Evolutionary conservation across 2,888 invertebrate genomes (phyloP), one percentile per base, ranked within the genome.

Genomic region (Ophion obscuratus): DNA sequence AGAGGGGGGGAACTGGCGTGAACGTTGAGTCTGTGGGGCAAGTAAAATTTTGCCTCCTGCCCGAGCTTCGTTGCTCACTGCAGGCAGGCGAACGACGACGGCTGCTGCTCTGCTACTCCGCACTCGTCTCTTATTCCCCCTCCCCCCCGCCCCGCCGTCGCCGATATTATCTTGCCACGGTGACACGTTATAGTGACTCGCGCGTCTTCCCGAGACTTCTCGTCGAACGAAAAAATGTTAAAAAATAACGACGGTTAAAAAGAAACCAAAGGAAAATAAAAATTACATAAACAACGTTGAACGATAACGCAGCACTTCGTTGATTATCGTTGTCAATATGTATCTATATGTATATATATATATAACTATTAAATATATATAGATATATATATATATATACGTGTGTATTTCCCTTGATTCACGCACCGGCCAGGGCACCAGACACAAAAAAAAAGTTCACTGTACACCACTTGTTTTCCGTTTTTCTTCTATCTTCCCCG

Each of bases 141-240:
- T 9, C 66, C 73, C 53, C 62, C 73, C 64, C 57, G 40, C 68
- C 78, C 77, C 77, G 1, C 57, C 57, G 67, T 78, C 78, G 6
- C 40, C 92, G 90, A 92, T 92, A 93, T 93, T 93, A 93, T 92
- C 88, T 88, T 85, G 88, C 86, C 88, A 88, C 88, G 86, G 88
- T 85, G 78, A 86, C 84, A 79, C 81, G 81, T 74, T 81, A 59
- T 31, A 66, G 67, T 20, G 44, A 66, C 66, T 73, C 66, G 24
- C 47, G 47, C 62, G 47, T n/a, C 36, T 53, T 24, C 14, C 62
- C 71, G 53, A 36, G 11, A 20, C 64, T 24, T 57, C 36, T 24
- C 14, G 24, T 14, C 36, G 14, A 47, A 57, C 40, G 57, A 59
- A 20, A 57, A n/a, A 40, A 40, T 20, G 1, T 27, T 0, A 31